A percentile compares a stretch with the other conserved stretches of the same genome.
These are phyloP conservation scores for Nematolebias whitei DNA, from an alignment of 2,113 vertebrate genomes.

Conservation along the genomic window DNA sequence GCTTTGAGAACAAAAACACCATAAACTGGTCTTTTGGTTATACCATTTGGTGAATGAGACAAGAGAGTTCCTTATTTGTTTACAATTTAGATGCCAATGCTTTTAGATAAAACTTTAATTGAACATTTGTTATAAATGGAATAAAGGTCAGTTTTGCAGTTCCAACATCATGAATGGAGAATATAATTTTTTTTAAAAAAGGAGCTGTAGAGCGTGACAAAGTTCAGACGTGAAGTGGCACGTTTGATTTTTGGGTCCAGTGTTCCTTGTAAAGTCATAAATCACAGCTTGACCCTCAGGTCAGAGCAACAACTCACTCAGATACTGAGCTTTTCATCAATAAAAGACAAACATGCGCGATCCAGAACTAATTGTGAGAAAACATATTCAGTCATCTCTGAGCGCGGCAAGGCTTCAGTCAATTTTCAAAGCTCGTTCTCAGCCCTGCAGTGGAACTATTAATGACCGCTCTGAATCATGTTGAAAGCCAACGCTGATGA, in stretches of 20 bases:
- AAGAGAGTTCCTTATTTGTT: too few species aligned
- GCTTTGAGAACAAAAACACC: slow-evolving; percentile 18
- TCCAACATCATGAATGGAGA: too few species aligned
- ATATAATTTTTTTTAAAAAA: too few species aligned
- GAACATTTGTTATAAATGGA: too few species aligned
- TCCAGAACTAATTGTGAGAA: slow-evolving; percentile 19
- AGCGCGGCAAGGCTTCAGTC: not conserved
- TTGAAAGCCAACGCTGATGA: slow-evolving; percentile 42
- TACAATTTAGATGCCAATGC: too few species aligned
- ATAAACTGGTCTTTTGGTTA: not conserved
- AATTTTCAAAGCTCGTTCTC: slow-evolving; percentile 26
- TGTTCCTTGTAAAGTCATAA: not conserved
- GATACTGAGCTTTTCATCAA: not conserved
- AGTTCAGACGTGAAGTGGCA: not conserved
- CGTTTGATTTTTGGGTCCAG: not conserved
- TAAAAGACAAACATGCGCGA: not conserved
- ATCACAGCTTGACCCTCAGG: slow-evolving; percentile 1
- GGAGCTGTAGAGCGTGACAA: not conserved
- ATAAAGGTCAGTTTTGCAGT: too few species aligned
- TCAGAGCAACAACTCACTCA: not conserved
- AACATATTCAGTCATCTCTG: slow-evolving; percentile 41
- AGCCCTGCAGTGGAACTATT: slow-evolving; percentile 29
- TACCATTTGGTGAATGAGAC: not conserved
- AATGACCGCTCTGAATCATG: slow-evolving; percentile 19
- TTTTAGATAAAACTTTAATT: too few species aligned